Evolutionary conservation across 2,888 invertebrate species (phyloP).

Genomic region (Drosophila leonis): DNA sequence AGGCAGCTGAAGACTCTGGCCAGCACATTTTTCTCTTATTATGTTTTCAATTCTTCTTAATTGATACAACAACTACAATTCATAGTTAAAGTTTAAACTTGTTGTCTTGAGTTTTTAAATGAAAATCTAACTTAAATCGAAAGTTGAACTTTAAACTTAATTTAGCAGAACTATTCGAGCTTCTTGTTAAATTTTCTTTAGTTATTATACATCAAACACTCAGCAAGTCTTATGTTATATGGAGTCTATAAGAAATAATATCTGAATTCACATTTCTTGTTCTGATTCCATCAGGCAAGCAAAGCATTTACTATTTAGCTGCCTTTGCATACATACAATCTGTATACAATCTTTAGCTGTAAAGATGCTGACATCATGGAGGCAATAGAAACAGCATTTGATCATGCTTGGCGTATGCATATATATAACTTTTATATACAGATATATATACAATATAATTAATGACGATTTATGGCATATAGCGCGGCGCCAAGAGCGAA

Average conservation of each 20-base stretch:
- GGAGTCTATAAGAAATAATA: background rate
- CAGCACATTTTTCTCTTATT: background rate
- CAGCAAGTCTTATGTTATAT: background rate
- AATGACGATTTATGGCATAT: conserved; percentile 57
- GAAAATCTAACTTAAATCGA: background rate
- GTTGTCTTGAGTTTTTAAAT: background rate
- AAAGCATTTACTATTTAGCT: background rate
- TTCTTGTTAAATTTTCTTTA: background rate
- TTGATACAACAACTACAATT: background rate
- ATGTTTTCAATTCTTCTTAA: background rate
- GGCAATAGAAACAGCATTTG: conserved; percentile 46
- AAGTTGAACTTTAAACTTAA: background rate
- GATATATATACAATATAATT: conserved; percentile 51
- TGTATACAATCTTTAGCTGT: background rate
- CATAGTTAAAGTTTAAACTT: too few species aligned
- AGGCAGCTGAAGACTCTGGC: conserved; percentile 8
- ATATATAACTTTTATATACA: background rate
- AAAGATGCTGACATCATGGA: conserved; percentile 63
- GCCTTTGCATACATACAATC: background rate
- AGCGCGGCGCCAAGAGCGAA: conserved; percentile 33
- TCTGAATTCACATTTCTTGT: background rate
- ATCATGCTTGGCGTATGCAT: conserved; percentile 41
- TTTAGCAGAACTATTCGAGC: background rate
- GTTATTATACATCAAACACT: too few species aligned
- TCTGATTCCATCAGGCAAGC: background rate